Evolutionary conservation across 1,140 invertebrate species (phyloP), one percentile per base, ranked within the genome.

Genomic region (Goniozus legneri): DNA sequence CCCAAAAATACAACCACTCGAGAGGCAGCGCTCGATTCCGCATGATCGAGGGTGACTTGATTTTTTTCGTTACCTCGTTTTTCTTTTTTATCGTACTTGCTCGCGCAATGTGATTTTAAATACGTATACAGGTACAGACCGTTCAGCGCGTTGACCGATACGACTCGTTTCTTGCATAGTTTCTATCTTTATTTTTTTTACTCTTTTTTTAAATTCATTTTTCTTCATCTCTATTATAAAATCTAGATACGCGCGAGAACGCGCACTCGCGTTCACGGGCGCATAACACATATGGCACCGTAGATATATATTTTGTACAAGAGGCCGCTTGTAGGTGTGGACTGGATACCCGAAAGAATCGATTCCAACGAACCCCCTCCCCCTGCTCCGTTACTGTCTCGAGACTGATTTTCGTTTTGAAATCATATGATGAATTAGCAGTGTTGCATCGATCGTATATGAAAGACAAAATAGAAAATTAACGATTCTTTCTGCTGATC

Each of bases 101-200:
- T 27, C 10, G 24, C n/a, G n/a, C n/a, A 27, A 27, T 10, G 24
- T 27, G 24, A 27, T 27, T 27, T 27, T 27, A 6, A 27, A 27
- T 20, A 43, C 55, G 53, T 55, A 33, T 56, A 56, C 55, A 44
- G 53, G 53, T 57, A 56, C 48, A 52, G 48, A 39, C 48, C 21
- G 24, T 52, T 37, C 20, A 18, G 21, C 50, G 41, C 50, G 40
- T 21, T 24, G 39, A 22, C 46, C 47, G 13, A 34, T 40, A n/a
- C 24, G 8, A 31, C 13, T 22, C 6, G 8, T 24, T 21, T 48
- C 32, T 37, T 30, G 37, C 42, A 14, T 49, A 32, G 32, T 43
- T 49, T 13, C 32, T 21, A 24, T 21, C 18, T 31, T n/a, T 33
- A n/a, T 41, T 14, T 41, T 12, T n/a, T n/a, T n/a, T n/a, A n/a